phyloP scores from a whole-genome alignment of 1,140 invertebrate species.

The Rhopalosiphum maidis region DNA sequence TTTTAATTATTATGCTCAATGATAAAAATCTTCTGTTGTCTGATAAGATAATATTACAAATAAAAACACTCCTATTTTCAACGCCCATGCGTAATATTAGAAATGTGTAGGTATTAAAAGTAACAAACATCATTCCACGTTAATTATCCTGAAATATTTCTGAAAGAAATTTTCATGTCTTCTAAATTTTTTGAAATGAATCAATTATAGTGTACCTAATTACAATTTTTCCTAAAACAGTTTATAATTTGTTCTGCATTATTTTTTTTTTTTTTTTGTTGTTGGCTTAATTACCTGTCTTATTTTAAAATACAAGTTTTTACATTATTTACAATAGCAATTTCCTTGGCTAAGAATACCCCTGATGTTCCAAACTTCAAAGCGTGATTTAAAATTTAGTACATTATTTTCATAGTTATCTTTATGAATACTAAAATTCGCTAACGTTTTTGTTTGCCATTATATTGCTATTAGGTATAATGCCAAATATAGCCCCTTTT shows the following conservation, averaged over 20 bases:
- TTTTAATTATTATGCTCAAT: background rate
- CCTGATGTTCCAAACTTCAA: background rate
- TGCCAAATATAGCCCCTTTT: background rate
- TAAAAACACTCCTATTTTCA: too few species aligned
- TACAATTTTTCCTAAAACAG: background rate
- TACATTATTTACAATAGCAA: background rate
- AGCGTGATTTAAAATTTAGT: background rate
- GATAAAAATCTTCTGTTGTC: background rate
- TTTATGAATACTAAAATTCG: background rate
- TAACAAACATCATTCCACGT: background rate
- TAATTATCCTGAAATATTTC: background rate
- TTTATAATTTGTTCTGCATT: background rate
- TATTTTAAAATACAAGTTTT: background rate
- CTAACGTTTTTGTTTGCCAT: background rate
- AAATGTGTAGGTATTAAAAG: background rate
- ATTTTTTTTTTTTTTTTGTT: background rate
- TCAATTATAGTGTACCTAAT: background rate
- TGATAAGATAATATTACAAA: too few species aligned
- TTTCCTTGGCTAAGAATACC: background rate
- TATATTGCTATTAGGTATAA: background rate
- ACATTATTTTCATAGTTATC: too few species aligned
- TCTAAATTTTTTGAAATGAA: background rate
- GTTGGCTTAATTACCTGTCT: background rate
- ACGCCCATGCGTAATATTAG: background rate
- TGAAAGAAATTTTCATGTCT: background rate